These are phyloP conservation scores for Carposina sasakii DNA, from an alignment of 1,140 invertebrate species.

Conservation along the genomic window DNA sequence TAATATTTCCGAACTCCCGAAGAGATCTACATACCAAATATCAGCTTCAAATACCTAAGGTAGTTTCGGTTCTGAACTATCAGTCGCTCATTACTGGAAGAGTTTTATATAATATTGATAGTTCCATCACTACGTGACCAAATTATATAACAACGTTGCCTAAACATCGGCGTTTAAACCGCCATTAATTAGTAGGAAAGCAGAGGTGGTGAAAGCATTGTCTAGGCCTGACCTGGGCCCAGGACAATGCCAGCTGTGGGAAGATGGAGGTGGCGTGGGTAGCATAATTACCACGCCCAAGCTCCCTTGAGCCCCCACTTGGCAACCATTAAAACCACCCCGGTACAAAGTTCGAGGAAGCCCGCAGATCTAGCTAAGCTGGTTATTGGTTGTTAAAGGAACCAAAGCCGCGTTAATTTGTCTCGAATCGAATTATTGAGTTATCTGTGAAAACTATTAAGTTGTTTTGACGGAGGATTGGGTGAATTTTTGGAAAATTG, in stretches of 20 bases:
- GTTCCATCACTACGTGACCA: conserved; percentile 2
- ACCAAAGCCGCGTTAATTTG: conserved; percentile 22
- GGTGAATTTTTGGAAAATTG: no score
- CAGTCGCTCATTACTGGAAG: no score
- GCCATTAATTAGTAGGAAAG: conserved; percentile 54
- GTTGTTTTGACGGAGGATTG: no score
- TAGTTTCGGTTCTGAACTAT: no score
- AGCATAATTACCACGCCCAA: conserved; percentile 32
- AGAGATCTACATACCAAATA: no score
- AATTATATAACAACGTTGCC: conserved; percentile 18
- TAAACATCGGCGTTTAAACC: conserved; percentile 24
- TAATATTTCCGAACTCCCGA: no score
- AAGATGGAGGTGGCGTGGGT: conserved; percentile 33
- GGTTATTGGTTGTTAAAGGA: conserved; percentile 15
- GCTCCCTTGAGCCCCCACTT: conserved; percentile 15
- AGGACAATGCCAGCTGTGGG: conserved; percentile 28
- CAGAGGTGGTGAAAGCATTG: conserved; percentile 60
- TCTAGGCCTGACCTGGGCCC: conserved; percentile 34
- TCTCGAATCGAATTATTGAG: conserved; percentile 10
- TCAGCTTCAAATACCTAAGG: no score
- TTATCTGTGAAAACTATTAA: conserved; percentile 26
- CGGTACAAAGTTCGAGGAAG: background rate
- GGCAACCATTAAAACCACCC: background rate
- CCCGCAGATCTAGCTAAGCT: conserved; percentile 6
- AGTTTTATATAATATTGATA: no score